phyloP scores from a whole-genome alignment of 92 coral and sea anemone genomes.

The Bergia puertoricense region DNA sequence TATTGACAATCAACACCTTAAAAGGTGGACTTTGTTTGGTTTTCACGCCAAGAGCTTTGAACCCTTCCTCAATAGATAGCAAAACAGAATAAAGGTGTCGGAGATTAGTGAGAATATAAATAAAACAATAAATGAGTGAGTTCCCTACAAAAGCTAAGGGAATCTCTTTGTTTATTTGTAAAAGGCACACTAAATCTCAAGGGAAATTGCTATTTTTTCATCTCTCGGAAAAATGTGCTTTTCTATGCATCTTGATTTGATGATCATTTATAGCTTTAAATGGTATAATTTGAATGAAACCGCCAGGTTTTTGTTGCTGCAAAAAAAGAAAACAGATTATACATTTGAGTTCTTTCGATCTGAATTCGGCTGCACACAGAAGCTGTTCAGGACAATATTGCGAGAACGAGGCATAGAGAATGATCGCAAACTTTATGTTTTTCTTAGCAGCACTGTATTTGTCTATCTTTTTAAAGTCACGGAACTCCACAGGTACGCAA shows the following conservation, averaged over 20 bases:
- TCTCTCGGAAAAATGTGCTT: slow-evolving; percentile 4
- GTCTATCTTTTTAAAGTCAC: neutral
- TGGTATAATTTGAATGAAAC: no score
- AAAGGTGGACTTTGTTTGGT: neutral
- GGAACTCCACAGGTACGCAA: neutral
- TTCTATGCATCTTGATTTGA: neutral
- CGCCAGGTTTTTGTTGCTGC: no score
- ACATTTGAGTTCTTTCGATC: neutral
- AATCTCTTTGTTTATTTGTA: neutral
- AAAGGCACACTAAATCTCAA: neutral
- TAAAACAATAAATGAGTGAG: neutral
- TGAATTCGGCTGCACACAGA: neutral
- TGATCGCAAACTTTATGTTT: neutral
- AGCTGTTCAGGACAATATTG: neutral
- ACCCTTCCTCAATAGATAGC: neutral
- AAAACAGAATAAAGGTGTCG: neutral
- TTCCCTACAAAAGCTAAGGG: neutral
- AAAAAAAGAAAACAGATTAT: no score
- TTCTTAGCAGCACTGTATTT: neutral
- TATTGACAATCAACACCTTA: neutral
- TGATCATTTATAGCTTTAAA: neutral
- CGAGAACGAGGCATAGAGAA: neutral
- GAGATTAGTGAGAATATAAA: neutral
- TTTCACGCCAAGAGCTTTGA: neutral
- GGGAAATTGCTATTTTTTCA: neutral